phyloP scores from a whole-genome alignment of 1,140 invertebrate species.

The Bathynomus jamesi region DNA sequence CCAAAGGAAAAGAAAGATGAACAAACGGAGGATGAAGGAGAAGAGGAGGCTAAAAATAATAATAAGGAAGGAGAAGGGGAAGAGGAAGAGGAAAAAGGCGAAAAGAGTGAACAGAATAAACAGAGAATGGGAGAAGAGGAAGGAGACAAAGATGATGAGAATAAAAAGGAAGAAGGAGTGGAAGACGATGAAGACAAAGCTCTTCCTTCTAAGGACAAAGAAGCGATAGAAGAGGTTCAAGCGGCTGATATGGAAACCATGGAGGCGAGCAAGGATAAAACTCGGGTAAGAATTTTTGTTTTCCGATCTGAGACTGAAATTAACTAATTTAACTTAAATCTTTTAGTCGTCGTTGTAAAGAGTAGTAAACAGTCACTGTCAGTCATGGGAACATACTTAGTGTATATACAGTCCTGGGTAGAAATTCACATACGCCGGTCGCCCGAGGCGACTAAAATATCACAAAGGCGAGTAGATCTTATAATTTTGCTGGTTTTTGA shows the following conservation, averaged over 20 bases:
- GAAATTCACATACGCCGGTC: no score
- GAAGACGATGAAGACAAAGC: slow-evolving; percentile 39
- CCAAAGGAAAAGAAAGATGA: slow-evolving; percentile 42
- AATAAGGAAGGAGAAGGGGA: slow-evolving; percentile 39
- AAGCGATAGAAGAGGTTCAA: slow-evolving; percentile 20
- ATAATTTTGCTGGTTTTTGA: no score
- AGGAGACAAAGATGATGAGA: slow-evolving; percentile 19
- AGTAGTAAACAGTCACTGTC: no score
- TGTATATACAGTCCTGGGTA: no score
- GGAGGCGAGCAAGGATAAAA: slow-evolving; percentile 33
- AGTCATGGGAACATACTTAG: no score
- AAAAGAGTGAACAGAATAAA: slow-evolving; percentile 42
- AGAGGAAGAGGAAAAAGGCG: slow-evolving; percentile 31
- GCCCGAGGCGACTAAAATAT: no score
- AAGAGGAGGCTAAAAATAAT: slow-evolving; percentile 27
- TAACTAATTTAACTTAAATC: no score
- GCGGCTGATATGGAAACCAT: slow-evolving; percentile 33
- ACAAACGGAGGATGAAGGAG: slow-evolving; percentile 37
- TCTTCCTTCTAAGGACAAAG: slow-evolving; percentile 27
- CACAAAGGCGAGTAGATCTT: no score
- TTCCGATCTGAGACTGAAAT: no score
- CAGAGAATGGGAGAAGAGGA: slow-evolving; percentile 12
- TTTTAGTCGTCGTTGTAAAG: no score
- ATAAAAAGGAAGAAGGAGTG: slow-evolving; percentile 28
- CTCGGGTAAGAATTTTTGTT: slow-evolving; percentile 20